Evolutionary conservation across 2,113 vertebrate genomes (phyloP).

Genomic region (Oncorhynchus clarkii): DNA sequence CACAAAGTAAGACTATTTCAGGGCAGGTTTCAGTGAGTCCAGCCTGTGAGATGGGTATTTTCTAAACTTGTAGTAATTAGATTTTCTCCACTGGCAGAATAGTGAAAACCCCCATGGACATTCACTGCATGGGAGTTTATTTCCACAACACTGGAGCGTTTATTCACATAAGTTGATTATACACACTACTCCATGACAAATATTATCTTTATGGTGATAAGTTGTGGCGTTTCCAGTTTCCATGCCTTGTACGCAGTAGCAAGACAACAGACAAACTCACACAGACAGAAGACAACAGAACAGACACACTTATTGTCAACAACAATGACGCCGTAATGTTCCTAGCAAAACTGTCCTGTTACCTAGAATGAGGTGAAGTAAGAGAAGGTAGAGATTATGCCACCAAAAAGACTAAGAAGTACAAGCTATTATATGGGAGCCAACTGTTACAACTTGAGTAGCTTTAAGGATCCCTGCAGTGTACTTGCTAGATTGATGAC

Average conservation of each 20-base stretch:
- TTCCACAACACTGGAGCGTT: constrained; percentile 48
- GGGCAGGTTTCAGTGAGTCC: constrained; percentile 18
- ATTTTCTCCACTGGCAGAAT: constrained; percentile 60
- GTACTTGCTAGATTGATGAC: background rate
- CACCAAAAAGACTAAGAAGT: too few species aligned
- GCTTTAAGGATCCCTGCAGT: background rate
- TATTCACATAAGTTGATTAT: constrained; percentile 59
- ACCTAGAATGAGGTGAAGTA: too few species aligned
- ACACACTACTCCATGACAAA: constrained; percentile 45
- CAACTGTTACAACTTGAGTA: too few species aligned
- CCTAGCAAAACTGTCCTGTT: too few species aligned
- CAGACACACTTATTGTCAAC: too few species aligned
- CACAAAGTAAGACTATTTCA: background rate
- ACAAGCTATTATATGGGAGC: too few species aligned
- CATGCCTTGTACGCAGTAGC: background rate
- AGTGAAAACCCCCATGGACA: constrained; percentile 22
- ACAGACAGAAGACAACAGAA: background rate
- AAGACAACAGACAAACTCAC: background rate
- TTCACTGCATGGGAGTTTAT: constrained; percentile 44
- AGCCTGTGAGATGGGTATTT: constrained; percentile 44
- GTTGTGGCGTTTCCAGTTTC: background rate
- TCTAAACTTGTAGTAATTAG: constrained; percentile 58
- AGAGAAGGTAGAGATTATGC: too few species aligned
- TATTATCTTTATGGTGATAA: constrained; percentile 31
- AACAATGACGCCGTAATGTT: too few species aligned